Evolutionary conservation across 1,140 invertebrate genomes (phyloP).

Genomic region (Zaprionus taronus): DNA sequence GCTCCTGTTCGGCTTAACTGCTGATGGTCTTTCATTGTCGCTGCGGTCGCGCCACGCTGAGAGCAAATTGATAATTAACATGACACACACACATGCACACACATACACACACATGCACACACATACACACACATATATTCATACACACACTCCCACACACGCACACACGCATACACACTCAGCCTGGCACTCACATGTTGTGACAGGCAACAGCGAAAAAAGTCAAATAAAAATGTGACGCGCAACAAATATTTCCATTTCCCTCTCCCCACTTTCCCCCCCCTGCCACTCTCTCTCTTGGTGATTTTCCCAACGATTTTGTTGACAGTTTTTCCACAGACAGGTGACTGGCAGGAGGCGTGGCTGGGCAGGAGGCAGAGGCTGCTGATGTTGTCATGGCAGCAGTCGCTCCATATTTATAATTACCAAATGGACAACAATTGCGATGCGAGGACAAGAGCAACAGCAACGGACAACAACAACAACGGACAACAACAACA

Average conservation of each 20-base stretch:
- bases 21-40: conserved; percentile 78
- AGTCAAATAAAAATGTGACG: conserved; percentile 56
- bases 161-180: background rate
- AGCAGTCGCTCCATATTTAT: conserved; percentile 68
- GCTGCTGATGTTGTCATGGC: conserved; percentile 55
- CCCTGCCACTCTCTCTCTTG: too few species aligned
- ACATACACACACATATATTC: too few species aligned
- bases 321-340: conserved; percentile 69
- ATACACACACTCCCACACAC: background rate
- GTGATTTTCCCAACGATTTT: conserved; percentile 46
- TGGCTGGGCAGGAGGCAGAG: background rate
- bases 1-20: background rate
- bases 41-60: conserved; percentile 78
- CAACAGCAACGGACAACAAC: conserved; percentile 10
- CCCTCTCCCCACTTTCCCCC: conserved; percentile 4
- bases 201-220: conserved; percentile 60
- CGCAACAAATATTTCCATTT: conserved; percentile 62
- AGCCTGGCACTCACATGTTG: conserved; percentile 1
- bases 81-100: conserved; percentile 16
- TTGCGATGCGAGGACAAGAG: conserved; percentile 37
- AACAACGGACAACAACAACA: conserved; percentile 60
- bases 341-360: conserved; percentile 8
- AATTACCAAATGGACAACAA: conserved; percentile 81
- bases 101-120: background rate
- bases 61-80: conserved; percentile 80